A percentile compares a stretch with the other conserved stretches of the same genome.
Evolutionary conservation across 2,113 vertebrate species (phyloP).

Genomic region (Colossoma macropomum): DNA sequence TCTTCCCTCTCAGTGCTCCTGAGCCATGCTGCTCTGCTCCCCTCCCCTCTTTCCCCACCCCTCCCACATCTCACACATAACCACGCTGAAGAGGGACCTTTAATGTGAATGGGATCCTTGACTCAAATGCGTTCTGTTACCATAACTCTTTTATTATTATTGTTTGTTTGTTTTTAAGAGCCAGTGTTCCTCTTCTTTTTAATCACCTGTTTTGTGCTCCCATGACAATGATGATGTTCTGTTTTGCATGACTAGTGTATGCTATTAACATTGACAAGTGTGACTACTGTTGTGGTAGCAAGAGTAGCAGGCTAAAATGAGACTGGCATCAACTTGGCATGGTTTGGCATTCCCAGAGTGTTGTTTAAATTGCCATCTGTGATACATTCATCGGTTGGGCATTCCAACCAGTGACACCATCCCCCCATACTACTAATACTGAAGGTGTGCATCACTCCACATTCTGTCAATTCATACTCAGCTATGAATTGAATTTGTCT

Average conservation of each 20-base stretch:
- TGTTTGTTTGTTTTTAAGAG: slow-evolving; percentile 33
- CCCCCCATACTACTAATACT: not conserved
- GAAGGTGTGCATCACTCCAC: not conserved
- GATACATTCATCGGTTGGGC: slow-evolving; percentile 16
- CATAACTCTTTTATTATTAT: slow-evolving; percentile 53
- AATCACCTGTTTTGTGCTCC: slow-evolving; percentile 30
- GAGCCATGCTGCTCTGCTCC: slow-evolving; percentile 58
- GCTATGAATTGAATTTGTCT: not conserved
- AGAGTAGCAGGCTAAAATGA: slow-evolving; percentile 66
- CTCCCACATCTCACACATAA: slow-evolving; percentile 61
- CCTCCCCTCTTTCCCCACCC: slow-evolving; percentile 55
- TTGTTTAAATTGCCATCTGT: not conserved
- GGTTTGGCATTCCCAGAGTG: not conserved
- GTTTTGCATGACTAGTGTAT: slow-evolving; percentile 70
- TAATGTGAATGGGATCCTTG: slow-evolving; percentile 68
- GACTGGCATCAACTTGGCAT: slow-evolving; percentile 50
- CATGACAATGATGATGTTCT: slow-evolving; percentile 37
- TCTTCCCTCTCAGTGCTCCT: slow-evolving; percentile 71
- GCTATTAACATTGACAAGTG: slow-evolving; percentile 69
- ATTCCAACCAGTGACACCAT: slow-evolving; percentile 18
- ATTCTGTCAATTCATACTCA: not conserved
- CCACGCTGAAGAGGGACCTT: slow-evolving; percentile 72
- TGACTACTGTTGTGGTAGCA: slow-evolving; percentile 67
- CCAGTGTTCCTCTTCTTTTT: slow-evolving; percentile 44
- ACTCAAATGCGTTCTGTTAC: slow-evolving; percentile 52